These are phyloP conservation scores for Sinotaia quadrata DNA, from an alignment of 2,888 invertebrate genomes.

Conservation along the genomic window DNA sequence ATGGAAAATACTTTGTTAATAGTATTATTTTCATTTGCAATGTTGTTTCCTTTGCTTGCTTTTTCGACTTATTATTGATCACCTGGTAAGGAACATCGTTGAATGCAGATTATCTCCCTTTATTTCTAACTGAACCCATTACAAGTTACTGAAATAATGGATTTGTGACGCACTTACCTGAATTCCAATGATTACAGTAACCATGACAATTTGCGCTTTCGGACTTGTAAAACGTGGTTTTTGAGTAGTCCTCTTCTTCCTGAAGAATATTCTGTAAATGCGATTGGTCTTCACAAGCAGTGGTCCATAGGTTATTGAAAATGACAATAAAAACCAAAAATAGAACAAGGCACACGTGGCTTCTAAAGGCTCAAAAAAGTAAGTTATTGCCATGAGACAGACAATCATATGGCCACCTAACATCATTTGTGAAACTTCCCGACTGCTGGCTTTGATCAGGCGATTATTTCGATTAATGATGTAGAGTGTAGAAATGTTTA, in stretches of 20 bases:
- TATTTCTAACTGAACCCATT: too few relatives aligned
- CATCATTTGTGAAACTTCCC: conserved; percentile 40
- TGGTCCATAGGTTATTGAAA: conserved; percentile 46
- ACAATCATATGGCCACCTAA: conserved; percentile 17
- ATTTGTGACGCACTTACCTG: too few relatives aligned
- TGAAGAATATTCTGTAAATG: conserved; percentile 52
- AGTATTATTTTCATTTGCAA: too few relatives aligned
- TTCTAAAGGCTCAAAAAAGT: conserved; percentile 37
- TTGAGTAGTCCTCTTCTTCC: conserved; percentile 35
- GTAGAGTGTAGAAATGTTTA: neutral
- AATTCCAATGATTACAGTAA: conserved; percentile 32
- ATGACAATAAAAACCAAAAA: conserved; percentile 47
- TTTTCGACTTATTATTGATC: too few relatives aligned
- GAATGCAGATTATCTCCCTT: too few relatives aligned
- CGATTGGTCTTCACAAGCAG: conserved; percentile 52
- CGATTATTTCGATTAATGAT: conserved; percentile 19
- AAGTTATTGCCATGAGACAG: conserved; percentile 30
- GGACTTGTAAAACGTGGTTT: conserved; percentile 41
- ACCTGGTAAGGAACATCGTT: too few relatives aligned
- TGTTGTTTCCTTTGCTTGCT: too few relatives aligned
- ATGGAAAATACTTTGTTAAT: too few relatives aligned
- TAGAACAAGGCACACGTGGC: conserved; percentile 38
- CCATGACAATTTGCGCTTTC: conserved; percentile 42
- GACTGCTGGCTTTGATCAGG: conserved; percentile 52
- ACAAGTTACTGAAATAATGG: too few relatives aligned